Conservation (phyloP, 2,888 invertebrate genomes). For the Troides helena region DNA sequence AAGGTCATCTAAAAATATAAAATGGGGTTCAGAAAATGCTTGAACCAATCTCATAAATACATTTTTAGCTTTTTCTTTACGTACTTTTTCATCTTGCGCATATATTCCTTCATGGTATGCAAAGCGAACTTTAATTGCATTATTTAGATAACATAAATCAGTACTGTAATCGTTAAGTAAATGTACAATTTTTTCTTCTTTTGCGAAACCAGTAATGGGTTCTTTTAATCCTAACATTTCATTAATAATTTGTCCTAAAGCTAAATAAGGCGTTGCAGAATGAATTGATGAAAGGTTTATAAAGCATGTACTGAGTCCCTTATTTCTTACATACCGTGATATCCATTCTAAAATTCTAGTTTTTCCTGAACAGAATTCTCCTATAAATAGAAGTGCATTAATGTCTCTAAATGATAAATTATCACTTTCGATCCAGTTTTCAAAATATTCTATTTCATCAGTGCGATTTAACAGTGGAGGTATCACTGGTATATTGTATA, state of each 20-base stretch:
- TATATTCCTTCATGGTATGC: conserved; percentile 67
- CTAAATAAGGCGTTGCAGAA: conserved; percentile 66
- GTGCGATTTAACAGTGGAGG: conserved; percentile 72
- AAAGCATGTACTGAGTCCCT: conserved; percentile 46
- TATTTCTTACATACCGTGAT: conserved; percentile 55
- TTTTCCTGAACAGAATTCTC: conserved; percentile 80
- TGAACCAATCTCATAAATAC: conserved; percentile 63
- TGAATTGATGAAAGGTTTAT: conserved; percentile 64
- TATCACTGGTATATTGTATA: conserved; percentile 64
- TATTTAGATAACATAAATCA: conserved; percentile 79
- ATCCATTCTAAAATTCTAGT: conserved; percentile 78
- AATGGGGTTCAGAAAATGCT: conserved; percentile 48
- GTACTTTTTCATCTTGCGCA: conserved; percentile 53
- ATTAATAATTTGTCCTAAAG: conserved; percentile 66
- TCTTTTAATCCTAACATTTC: conserved; percentile 62
- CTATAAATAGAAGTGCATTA: conserved; percentile 79
- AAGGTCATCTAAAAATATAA: conserved; percentile 74
- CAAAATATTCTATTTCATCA: conserved; percentile 71
- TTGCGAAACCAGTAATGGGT: conserved; percentile 58
- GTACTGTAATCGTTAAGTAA: conserved; percentile 54
- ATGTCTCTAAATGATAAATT: conserved; percentile 53
- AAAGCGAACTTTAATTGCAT: conserved; percentile 75
- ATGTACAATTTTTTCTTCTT: conserved; percentile 66
- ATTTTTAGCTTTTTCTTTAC: conserved; percentile 59
- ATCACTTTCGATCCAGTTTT: conserved; percentile 55